These are phyloP conservation scores for Siphamia tubifer DNA, from an alignment of 2,113 vertebrate species.

Conservation along the genomic window DNA sequence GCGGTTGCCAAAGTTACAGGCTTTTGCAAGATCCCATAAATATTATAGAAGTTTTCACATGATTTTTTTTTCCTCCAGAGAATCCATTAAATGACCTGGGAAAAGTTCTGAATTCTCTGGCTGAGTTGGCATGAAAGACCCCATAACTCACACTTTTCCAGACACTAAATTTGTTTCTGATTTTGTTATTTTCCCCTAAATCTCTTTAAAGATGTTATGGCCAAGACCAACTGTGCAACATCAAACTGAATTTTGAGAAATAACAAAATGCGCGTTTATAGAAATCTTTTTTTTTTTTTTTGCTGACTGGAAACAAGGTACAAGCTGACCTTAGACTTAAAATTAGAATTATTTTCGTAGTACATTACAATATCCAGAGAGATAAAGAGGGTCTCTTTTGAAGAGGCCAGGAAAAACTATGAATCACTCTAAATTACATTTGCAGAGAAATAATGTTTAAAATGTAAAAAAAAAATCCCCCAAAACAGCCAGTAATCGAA, in stretches of 20 bases:
- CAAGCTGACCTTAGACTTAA: neutral
- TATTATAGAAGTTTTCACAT: too few relatives aligned
- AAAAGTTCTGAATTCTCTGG: too few relatives aligned
- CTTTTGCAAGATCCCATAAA: too few relatives aligned
- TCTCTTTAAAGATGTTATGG: neutral
- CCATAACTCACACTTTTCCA: too few relatives aligned
- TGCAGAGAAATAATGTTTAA: neutral
- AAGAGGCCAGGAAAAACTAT: neutral
- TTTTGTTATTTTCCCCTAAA: neutral
- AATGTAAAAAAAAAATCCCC: neutral
- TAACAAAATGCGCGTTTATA: slow-evolving; percentile 1
- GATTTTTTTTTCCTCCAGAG: too few relatives aligned
- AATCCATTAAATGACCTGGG: too few relatives aligned
- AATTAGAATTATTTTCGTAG: neutral
- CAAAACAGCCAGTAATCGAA: neutral
- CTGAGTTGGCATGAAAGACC: too few relatives aligned
- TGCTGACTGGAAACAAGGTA: neutral
- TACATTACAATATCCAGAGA: neutral
- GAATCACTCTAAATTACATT: slow-evolving; percentile 1
- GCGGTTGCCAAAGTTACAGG: too few relatives aligned
- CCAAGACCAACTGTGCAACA: neutral
- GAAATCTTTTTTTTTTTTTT: slow-evolving; percentile 8
- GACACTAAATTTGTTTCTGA: neutral
- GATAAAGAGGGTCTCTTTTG: neutral
- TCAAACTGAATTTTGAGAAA: neutral